Evolutionary conservation across 1,140 invertebrate genomes (phyloP), one percentile per base, ranked within the genome.

Genomic region (Drosophila ercepeae): DNA sequence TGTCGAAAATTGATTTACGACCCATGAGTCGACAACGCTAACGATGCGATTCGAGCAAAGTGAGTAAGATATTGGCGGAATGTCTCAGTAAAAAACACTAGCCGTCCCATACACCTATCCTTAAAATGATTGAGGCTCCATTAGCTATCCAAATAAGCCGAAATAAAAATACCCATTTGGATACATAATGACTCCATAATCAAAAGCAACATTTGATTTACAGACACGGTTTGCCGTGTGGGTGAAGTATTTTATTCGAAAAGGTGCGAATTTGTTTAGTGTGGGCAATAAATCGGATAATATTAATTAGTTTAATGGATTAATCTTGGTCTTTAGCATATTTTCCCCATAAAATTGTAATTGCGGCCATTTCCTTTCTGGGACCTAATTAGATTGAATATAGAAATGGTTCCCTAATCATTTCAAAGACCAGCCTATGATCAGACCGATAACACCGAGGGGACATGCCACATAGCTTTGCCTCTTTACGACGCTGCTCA

Each of bases 1-100:
- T 72, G 50, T 48, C 68, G 44, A 52, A 73, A 63, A 72, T 50
- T 73, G 69, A 73, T 73, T 73, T 73, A 73, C 50, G 68, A 72
- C 48, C 25, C 48, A 52, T 27, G 69, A 41, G 50, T 73, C 48
- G 55, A 72, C 58, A 72, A 44, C 44, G 49, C 49, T 71, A 51
- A 71, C 55, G 29, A 71, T 51, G 48, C 25, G 34, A 58, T 61
- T 45, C 53, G n/a, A 50, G 41, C 44, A 46, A 44, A 53, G 58
- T 41, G 49, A 72, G 53, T 54, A 55, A 68, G 65, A 60, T 67
- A 67, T 67, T 67, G 60, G 25, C 27, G 16, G 27, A 67, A 25
- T 65, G 63, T 27, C 49, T 52, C 39, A 32, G 45, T 4, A 5
- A 2, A 42, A 67, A 53, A 34, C 27, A 53, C 39, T 32, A 59